Conservation (phyloP, 2,888 invertebrate genomes). For the Drosophila merina region DNA sequence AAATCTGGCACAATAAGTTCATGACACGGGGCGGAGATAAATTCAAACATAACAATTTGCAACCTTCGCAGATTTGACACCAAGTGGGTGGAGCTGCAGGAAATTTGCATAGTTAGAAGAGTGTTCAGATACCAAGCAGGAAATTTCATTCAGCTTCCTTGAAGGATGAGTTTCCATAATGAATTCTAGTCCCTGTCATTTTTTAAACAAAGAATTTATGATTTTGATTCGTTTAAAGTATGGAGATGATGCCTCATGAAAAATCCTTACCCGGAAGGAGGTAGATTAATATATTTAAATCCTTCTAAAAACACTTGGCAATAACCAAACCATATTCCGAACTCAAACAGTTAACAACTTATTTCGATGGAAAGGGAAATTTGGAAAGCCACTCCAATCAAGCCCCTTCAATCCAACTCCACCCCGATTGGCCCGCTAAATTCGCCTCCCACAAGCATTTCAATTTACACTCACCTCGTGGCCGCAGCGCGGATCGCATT, state of each 20-base stretch:
- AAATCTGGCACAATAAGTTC: constrained; percentile 45
- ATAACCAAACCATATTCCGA: background rate
- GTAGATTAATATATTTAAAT: too few relatives aligned
- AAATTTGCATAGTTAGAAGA: constrained; percentile 22
- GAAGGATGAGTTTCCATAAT: background rate
- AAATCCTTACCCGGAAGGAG: too few relatives aligned
- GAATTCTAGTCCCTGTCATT: too few relatives aligned
- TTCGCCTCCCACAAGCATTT: constrained; percentile 25
- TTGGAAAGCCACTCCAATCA: background rate
- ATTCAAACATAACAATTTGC: constrained; percentile 35
- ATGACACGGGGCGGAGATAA: constrained; percentile 26
- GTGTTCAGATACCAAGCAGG: constrained; percentile 6
- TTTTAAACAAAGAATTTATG: too few relatives aligned
- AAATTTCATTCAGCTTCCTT: background rate
- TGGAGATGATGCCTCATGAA: too few relatives aligned
- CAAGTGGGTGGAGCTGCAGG: constrained; percentile 9
- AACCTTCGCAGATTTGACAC: constrained; percentile 19
- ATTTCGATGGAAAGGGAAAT: background rate
- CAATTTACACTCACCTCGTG: constrained; percentile 83
- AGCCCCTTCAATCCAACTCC: background rate
- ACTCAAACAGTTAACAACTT: background rate
- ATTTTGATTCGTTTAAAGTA: too few relatives aligned
- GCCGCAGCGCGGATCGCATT: constrained; percentile 85
- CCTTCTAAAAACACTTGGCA: background rate
- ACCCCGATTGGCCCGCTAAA: background rate